These are phyloP conservation scores for Spodoptera frugiperda DNA, from an alignment of 1,140 invertebrate species.

Conservation along the genomic window DNA sequence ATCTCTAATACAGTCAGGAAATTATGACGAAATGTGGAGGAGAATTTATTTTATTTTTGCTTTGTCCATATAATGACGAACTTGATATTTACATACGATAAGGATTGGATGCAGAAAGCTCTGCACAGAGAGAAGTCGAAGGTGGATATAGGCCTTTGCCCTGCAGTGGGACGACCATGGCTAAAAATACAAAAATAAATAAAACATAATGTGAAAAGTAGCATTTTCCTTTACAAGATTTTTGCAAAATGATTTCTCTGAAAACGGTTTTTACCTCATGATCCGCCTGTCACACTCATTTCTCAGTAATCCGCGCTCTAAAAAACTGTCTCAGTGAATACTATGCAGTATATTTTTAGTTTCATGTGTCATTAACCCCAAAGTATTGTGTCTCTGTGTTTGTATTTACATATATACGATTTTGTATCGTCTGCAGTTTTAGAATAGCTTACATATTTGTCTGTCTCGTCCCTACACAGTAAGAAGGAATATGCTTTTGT, in stretches of 20 bases:
- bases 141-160: no score
- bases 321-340: constrained; percentile 3
- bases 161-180: no score
- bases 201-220: no score
- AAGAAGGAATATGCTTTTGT: constrained; percentile 2
- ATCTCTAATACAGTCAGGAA: no score
- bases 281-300: neutral
- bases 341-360: constrained; percentile 39
- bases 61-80: no score
- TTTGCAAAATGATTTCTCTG: neutral
- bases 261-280: neutral
- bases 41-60: no score
- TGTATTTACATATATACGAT: constrained; percentile 23
- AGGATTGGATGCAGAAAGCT: no score
- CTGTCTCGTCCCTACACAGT: neutral
- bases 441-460: constrained; percentile 15
- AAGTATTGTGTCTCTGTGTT: constrained; percentile 4
- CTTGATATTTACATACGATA: no score
- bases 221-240: no score
- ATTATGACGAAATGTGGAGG: no score
- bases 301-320: neutral
- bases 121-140: no score
- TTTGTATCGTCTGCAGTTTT: constrained; percentile 24
- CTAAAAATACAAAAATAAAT: no score
- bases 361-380: constrained; percentile 34